Percentiles rank a stretch among this genome's conserved stretches.
Evolutionary conservation across 2,797 vertebrate species (phyloP).

Genomic region (Naso thynnoides): DNA sequence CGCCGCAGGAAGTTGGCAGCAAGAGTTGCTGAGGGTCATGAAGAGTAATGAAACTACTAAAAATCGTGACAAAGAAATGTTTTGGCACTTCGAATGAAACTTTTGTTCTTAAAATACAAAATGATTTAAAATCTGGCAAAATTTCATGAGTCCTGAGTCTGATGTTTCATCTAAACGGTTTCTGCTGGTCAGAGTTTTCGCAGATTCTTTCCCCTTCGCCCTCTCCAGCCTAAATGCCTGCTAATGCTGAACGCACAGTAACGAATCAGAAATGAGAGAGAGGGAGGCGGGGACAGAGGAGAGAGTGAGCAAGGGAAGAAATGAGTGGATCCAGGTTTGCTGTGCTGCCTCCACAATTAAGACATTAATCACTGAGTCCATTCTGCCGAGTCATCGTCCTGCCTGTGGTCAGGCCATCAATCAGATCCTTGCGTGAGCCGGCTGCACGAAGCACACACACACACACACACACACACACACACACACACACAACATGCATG

Average conservation of each 20-base stretch:
- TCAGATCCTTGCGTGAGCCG: constrained; percentile 67
- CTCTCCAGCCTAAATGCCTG: constrained; percentile 20
- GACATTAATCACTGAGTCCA: constrained; percentile 83
- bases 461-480: constrained; percentile 33
- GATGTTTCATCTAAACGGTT: too few relatives aligned
- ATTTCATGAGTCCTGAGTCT: not conserved
- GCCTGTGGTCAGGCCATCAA: constrained; percentile 77
- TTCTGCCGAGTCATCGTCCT: constrained; percentile 82
- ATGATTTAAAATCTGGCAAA: not conserved
- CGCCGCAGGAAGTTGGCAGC: constrained; percentile 16
- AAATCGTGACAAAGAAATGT: constrained; percentile 1
- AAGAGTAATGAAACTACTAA: constrained; percentile 24
- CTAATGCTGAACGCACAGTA: constrained; percentile 37
- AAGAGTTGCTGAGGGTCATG: constrained; percentile 7
- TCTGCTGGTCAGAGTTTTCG: too few relatives aligned
- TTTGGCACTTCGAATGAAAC: not conserved
- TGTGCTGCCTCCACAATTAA: constrained; percentile 80
- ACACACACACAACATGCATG: constrained; percentile 27
- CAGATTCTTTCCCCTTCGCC: not conserved
- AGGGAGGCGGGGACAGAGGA: constrained; percentile 12
- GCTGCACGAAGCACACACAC: constrained; percentile 42
- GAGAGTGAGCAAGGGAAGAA: not conserved
- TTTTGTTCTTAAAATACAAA: not conserved
- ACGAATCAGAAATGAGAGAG: constrained; percentile 50
- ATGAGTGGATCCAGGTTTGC: constrained; percentile 67